Conservation (phyloP, 1,140 invertebrate species). For the Drosophila persimilis region DNA sequence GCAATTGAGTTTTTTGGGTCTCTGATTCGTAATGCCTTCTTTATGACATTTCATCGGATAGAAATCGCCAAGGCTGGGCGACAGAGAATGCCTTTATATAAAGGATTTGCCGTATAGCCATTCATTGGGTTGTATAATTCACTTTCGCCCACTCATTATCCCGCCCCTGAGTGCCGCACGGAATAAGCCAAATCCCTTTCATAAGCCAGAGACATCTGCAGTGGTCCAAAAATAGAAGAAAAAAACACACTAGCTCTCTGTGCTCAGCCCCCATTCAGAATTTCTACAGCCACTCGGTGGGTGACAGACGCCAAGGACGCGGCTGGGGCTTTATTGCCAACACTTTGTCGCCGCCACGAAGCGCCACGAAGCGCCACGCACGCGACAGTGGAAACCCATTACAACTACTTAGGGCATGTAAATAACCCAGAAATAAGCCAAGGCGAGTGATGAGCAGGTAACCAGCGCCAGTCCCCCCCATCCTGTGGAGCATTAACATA, state of each 20-base stretch:
- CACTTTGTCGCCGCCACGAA: constrained; percentile 61
- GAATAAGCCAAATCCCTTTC: constrained; percentile 10
- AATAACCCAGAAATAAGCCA: constrained; percentile 78
- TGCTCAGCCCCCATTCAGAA: constrained; percentile 48
- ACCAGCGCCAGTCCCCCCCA: constrained; percentile 17
- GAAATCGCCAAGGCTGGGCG: constrained; percentile 14
- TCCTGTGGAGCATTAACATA: constrained; percentile 69
- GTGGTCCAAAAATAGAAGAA: constrained; percentile 37
- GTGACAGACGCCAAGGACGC: constrained; percentile 63
- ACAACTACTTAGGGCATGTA: constrained; percentile 80
- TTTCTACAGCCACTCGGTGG: constrained; percentile 58
- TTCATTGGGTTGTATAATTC: constrained; percentile 33
- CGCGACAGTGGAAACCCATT: constrained; percentile 57
- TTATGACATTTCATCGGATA: constrained; percentile 43
- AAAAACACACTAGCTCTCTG: constrained; percentile 62
- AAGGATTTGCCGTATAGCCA: constrained; percentile 28
- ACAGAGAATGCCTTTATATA: constrained; percentile 10
- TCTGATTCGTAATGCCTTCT: constrained; percentile 38
- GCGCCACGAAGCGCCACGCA: background rate
- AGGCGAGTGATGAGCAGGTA: constrained; percentile 69
- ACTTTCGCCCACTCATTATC: constrained; percentile 41
- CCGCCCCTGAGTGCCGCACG: constrained; percentile 1
- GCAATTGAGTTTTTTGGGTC: constrained; percentile 70
- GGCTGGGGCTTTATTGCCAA: constrained; percentile 62
- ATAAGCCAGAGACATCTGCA: background rate